A percentile compares a stretch with the other conserved stretches of the same genome.
Conservation (phyloP, 2,888 invertebrate species). For the Chymomyza fuscimana region DNA sequence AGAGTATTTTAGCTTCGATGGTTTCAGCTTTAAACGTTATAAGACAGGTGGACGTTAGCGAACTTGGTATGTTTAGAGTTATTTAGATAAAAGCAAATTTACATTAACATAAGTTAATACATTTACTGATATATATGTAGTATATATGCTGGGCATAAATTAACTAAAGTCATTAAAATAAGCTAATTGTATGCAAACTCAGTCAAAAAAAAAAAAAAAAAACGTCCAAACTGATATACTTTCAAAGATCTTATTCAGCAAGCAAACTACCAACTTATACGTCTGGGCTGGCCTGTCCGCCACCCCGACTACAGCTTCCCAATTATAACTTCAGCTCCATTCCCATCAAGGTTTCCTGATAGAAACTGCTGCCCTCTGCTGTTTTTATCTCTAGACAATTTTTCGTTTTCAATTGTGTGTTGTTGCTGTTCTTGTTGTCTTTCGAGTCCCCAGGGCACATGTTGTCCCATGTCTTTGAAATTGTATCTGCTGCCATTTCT, state of each 20-base stretch:
- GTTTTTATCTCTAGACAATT: slow-evolving; percentile 47
- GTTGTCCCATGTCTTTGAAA: slow-evolving; percentile 48
- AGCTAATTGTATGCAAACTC: neutral
- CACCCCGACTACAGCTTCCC: neutral
- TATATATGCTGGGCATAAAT: neutral
- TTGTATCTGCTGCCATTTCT: slow-evolving; percentile 34
- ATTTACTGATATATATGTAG: neutral
- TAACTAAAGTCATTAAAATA: neutral
- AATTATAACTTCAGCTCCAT: neutral
- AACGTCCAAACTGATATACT: neutral
- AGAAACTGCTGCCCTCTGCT: no score
- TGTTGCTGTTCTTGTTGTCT: slow-evolving; percentile 37
- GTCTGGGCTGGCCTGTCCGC: neutral
- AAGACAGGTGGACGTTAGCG: neutral
- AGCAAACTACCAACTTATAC: no score
- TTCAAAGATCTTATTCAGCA: neutral
- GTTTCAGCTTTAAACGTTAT: neutral
- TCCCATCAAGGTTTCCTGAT: neutral
- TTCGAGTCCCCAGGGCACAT: slow-evolving; percentile 49
- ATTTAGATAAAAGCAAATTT: neutral
- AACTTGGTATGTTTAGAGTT: neutral
- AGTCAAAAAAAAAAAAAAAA: neutral
- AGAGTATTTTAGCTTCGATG: neutral
- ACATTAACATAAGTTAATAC: neutral
- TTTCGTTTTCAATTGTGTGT: slow-evolving; percentile 42